These are phyloP conservation scores for Stegostoma tigrinum DNA, from an alignment of 2,113 vertebrate species.

Conservation along the genomic window DNA sequence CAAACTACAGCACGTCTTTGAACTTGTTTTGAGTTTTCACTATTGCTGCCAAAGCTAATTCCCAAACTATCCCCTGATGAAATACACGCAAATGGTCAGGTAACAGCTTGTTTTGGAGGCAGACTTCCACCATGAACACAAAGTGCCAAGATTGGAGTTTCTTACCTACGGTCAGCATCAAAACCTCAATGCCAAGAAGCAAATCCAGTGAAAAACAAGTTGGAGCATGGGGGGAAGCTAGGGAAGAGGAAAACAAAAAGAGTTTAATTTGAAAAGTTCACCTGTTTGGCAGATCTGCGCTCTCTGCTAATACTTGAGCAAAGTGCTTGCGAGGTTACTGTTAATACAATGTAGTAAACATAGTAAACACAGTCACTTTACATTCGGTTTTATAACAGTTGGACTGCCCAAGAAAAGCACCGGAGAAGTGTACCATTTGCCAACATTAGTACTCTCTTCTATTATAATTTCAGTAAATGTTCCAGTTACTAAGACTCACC, in stretches of 20 bases:
- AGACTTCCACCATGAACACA: neutral
- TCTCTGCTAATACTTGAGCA: too few relatives aligned
- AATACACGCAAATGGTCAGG: neutral
- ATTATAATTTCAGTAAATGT: neutral
- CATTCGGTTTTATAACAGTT: neutral
- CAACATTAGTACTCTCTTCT: neutral
- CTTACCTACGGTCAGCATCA: neutral
- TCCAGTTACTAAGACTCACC: neutral
- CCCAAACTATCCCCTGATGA: neutral
- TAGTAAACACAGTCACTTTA: neutral
- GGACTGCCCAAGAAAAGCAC: neutral
- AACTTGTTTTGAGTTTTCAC: neutral
- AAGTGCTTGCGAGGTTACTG: neutral
- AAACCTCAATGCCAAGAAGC: neutral
- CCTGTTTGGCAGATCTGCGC: too few relatives aligned
- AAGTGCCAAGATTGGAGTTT: neutral
- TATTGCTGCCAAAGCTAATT: neutral
- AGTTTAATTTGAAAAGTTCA: neutral
- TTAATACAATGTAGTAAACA: neutral
- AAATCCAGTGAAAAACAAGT: too few relatives aligned
- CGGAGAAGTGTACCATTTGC: neutral
- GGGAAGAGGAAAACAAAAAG: neutral
- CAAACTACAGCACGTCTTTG: neutral
- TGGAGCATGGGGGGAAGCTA: too few relatives aligned
- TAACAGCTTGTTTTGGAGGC: neutral